Evolutionary conservation across 2,113 vertebrate genomes (phyloP).

Genomic region (Cyphomyrus discorhynchus): DNA sequence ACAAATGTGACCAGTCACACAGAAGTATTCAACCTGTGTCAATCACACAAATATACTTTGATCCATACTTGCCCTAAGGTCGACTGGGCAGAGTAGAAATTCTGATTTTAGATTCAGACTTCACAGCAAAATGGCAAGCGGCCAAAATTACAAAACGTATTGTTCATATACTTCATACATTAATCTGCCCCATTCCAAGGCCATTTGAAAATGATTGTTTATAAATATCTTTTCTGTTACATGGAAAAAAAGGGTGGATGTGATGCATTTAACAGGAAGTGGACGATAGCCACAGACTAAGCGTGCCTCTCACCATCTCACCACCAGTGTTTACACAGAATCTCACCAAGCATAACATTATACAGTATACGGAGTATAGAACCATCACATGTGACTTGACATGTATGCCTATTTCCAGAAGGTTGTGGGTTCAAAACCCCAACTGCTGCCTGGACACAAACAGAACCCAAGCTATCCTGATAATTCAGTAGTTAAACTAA

Average conservation of each 20-base stretch:
- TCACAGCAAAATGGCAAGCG: neutral
- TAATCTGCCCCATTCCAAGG: neutral
- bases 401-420: neutral
- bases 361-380: neutral
- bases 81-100: neutral
- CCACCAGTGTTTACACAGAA: neutral
- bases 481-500: neutral
- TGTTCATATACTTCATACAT: neutral
- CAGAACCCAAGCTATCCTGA: neutral
- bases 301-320: neutral
- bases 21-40: neutral
- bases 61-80: neutral
- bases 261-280: neutral
- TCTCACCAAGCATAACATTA: neutral
- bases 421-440: neutral
- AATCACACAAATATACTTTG: neutral
- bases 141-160: neutral
- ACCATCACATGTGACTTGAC: neutral
- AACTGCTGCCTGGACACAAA: neutral
- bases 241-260: neutral
- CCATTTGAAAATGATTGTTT: neutral
- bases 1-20: neutral
- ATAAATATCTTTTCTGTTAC: neutral
- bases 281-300: neutral
- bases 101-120: neutral